Base-by-base conservation (phyloP, 2,113 vertebrate species). In the Myotis brandtii region DNA sequence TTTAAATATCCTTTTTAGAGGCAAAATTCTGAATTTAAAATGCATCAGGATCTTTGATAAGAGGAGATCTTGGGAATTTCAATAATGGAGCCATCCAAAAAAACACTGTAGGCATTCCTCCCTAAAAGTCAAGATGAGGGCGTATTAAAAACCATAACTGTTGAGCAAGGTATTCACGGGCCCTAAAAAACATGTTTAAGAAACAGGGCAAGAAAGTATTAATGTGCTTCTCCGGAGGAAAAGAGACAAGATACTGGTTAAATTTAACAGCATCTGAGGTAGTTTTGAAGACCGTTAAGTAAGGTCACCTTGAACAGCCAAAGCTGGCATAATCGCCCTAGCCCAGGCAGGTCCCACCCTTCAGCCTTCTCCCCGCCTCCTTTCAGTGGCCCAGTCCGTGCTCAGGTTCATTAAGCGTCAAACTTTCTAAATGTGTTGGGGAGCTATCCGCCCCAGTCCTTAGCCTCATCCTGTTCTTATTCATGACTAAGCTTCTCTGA, bases 1-100 rank as follows among this genome's bases (percentile, higher is more conserved):
- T 64, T 77, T 79, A 32, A 8, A 32, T 69, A 43, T 84, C 62
- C 1, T 27, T 56, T 84, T 62, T 52, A 86, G n/a, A 91, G 85
- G 23, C 43, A 76, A 76, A 76, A 85, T 81, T 86, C 46, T 73
- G 21, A 86, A 77, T 21, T 92, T 82, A 75, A 89, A 84, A 82
- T 54, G 18, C 32, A 70, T 52, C 7, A 56, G 40, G 20, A 48
- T 92, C 30, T 80, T 94, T 89, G 27, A 25, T 59, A 89, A 54
- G n/a, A 85, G 25, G 40, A 48, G 48, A 52, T 56, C 34, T 86
- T 7, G 21, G 10, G 2, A 70, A n/a, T 11, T 40, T 30, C 30
- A 69, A 56, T 73, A 91, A 87, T 54, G 17, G 67, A 92, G 21
- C 27, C 67, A 32, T 52, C 23, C 34, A 6, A 6, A 32, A 86